phyloP scores from a whole-genome alignment of 2,797 vertebrate genomes.

The Euthynnus affinis region DNA sequence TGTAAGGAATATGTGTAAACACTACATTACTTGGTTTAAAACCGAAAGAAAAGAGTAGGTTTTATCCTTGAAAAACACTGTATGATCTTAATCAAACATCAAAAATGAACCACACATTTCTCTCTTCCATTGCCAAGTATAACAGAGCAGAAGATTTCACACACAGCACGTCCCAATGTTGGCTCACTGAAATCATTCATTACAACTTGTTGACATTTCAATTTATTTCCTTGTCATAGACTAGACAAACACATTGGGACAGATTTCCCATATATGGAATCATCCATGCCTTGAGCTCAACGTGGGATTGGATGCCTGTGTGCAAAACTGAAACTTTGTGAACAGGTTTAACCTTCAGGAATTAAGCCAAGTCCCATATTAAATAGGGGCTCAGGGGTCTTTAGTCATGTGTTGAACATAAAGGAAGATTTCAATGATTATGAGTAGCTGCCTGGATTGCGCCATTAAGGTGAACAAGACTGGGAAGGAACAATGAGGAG shows the following conservation, averaged over 20 bases:
- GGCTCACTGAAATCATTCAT: slow-evolving; percentile 58
- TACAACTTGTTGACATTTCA: slow-evolving; percentile 69
- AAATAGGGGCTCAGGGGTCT: background rate
- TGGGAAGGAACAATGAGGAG: slow-evolving; percentile 44
- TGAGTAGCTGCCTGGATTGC: background rate
- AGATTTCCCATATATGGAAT: slow-evolving; percentile 45
- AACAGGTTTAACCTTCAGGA: slow-evolving; percentile 1
- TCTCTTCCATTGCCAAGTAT: slow-evolving; percentile 43
- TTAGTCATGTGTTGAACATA: too few relatives aligned
- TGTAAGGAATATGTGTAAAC: slow-evolving; percentile 23
- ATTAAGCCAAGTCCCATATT: background rate
- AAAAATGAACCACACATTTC: slow-evolving; percentile 41
- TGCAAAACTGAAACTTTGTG: slow-evolving; percentile 22
- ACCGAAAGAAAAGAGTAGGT: slow-evolving; percentile 16
- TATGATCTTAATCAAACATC: slow-evolving; percentile 59
- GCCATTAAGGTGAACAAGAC: background rate
- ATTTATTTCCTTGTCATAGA: slow-evolving; percentile 70
- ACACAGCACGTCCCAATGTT: slow-evolving; percentile 36
- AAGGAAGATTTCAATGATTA: slow-evolving; percentile 2
- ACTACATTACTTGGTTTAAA: slow-evolving; percentile 31
- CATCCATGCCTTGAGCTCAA: slow-evolving; percentile 28
- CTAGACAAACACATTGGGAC: slow-evolving; percentile 48
- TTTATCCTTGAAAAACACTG: slow-evolving; percentile 44
- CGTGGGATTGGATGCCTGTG: background rate
- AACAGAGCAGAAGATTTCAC: slow-evolving; percentile 41